These are phyloP conservation scores for Drosophila repleta DNA, from an alignment of 1,140 invertebrate species.

Conservation along the genomic window DNA sequence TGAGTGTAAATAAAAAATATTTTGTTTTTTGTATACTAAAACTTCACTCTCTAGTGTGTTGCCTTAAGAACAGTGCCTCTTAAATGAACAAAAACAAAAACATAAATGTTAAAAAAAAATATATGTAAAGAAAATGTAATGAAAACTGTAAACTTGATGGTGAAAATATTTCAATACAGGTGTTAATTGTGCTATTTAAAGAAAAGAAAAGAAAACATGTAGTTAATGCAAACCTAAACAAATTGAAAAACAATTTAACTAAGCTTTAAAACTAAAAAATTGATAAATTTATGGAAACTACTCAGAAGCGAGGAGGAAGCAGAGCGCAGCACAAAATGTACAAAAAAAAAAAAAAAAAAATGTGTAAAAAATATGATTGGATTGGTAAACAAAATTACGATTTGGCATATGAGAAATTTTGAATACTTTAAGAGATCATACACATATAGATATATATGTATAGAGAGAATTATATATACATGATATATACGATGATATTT, in stretches of 20 bases:
- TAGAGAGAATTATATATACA: neutral
- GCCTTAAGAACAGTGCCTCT: conserved; percentile 84
- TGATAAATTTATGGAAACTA: conserved; percentile 31
- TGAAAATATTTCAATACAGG: conserved; percentile 81
- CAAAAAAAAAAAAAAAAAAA: conserved; percentile 64
- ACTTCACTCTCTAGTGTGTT: conserved; percentile 84
- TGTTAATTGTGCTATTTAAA: conserved; percentile 79
- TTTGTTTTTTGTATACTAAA: conserved; percentile 49
- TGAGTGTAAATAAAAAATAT: conserved; percentile 43
- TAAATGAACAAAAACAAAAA: conserved; percentile 64
- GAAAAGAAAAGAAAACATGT: conserved; percentile 50
- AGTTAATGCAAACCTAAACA: conserved; percentile 59
- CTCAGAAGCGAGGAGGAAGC: conserved; percentile 5
- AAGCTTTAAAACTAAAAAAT: conserved; percentile 33
- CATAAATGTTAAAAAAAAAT: conserved; percentile 48
- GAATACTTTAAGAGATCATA: conserved; percentile 30
- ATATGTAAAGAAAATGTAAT: conserved; percentile 41
- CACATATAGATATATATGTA: conserved; percentile 23
- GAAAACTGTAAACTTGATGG: conserved; percentile 62
- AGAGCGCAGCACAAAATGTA: conserved; percentile 70
- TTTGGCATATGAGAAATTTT: conserved; percentile 39
- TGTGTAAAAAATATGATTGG: conserved; percentile 50
- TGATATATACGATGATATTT: conserved; percentile 23
- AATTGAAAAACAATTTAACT: conserved; percentile 39
- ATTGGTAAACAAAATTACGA: conserved; percentile 26